A percentile compares a stretch with the other conserved stretches of the same genome.
Evolutionary conservation across 2,888 invertebrate species (phyloP).

Genomic region (Poecilus cupreus): DNA sequence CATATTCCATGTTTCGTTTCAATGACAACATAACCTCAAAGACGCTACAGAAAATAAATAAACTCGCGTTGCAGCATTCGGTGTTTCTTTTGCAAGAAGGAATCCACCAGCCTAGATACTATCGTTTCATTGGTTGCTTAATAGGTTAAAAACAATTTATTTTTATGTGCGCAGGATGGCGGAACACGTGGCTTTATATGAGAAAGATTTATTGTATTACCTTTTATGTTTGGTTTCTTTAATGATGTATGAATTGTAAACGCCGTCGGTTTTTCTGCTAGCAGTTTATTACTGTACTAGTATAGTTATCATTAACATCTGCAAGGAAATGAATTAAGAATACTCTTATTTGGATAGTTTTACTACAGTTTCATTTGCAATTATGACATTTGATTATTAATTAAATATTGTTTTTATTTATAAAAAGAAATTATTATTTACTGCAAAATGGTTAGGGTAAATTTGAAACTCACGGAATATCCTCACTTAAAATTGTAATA

Average conservation of each 20-base stretch:
- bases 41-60: slow-evolving; percentile 24
- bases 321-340: not conserved
- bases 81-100: slow-evolving; percentile 24
- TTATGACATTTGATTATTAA: not conserved
- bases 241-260: slow-evolving; percentile 31
- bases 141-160: slow-evolving; percentile 33
- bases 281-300: not conserved
- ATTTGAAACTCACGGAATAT: too few relatives aligned
- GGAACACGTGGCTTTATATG: slow-evolving; percentile 27
- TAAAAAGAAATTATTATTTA: too few relatives aligned
- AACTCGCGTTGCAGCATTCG: slow-evolving; percentile 5
- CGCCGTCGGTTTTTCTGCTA: not conserved
- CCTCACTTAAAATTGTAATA: too few relatives aligned
- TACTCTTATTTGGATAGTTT: slow-evolving; percentile 1
- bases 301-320: not conserved
- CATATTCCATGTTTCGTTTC: not conserved
- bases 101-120: slow-evolving; percentile 24
- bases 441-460: too few relatives aligned
- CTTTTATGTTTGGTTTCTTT: slow-evolving; percentile 25
- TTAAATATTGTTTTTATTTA: too few relatives aligned
- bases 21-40: slow-evolving; percentile 23
- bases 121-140: not conserved
- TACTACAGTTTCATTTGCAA: not conserved
- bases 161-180: slow-evolving; percentile 15
- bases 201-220: slow-evolving; percentile 25